phyloP scores from a whole-genome alignment of 2,113 vertebrate genomes.

The Porphyrio hochstetteri region DNA sequence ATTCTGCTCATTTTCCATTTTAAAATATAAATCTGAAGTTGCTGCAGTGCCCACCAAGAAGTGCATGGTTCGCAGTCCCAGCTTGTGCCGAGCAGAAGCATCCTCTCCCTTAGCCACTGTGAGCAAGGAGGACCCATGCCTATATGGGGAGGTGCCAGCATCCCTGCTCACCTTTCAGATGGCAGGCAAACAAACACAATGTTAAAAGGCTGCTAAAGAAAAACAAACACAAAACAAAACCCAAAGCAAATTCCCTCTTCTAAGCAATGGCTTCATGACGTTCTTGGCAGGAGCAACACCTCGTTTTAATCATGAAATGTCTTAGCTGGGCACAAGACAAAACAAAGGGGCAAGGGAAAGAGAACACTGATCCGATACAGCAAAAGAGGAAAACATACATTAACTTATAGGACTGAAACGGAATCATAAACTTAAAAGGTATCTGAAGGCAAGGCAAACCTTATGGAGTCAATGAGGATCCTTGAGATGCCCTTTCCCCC shows the following conservation, averaged over 20 bases:
- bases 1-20: neutral
- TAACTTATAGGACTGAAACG: neutral
- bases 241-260: neutral
- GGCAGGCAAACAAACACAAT: neutral
- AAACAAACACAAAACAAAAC: too few relatives aligned
- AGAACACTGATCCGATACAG: neutral
- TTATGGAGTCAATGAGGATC: neutral
- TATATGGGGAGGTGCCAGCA: neutral
- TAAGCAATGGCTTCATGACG: neutral
- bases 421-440: neutral
- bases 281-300: neutral
- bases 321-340: neutral
- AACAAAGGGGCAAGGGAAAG: neutral
- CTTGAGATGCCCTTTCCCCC: neutral
- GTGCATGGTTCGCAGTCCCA: neutral
- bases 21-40: neutral
- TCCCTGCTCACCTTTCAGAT: neutral
- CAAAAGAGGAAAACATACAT: neutral
- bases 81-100: neutral
- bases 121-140: accelerated
- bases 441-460: neutral
- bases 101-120: neutral
- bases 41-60: neutral
- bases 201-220: neutral
- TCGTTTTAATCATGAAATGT: neutral